These are phyloP conservation scores for Tyto alba DNA, from an alignment of 2,113 vertebrate species.

Conservation along the genomic window DNA sequence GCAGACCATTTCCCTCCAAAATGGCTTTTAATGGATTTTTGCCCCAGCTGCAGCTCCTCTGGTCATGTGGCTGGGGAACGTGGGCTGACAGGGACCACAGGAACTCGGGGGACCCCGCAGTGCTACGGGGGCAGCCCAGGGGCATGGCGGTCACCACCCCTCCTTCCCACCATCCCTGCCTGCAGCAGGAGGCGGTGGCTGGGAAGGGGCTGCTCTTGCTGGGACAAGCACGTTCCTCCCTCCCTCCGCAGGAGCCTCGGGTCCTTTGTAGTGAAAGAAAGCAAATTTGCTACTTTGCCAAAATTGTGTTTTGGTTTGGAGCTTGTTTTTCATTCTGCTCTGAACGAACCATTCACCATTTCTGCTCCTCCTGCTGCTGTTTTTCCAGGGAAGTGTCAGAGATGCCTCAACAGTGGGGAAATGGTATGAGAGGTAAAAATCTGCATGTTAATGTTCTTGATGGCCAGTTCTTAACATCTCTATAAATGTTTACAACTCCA, in stretches of 20 bases:
- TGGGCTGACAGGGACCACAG: not conserved
- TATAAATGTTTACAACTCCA: not conserved
- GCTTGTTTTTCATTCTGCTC: not conserved
- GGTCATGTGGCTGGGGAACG: not conserved
- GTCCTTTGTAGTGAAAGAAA: not conserved
- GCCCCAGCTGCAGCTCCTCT: not conserved
- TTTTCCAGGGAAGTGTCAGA: not conserved
- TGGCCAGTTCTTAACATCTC: not conserved
- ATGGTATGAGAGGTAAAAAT: not conserved
- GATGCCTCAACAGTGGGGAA: not conserved
- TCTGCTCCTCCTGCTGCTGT: not conserved
- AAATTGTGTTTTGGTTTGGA: not conserved
- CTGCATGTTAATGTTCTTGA: not conserved
- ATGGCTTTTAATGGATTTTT: not conserved
- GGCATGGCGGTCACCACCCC: rapidly evolving
- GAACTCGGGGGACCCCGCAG: not conserved
- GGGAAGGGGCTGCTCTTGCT: not conserved
- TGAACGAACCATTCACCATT: not conserved
- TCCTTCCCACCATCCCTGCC: not conserved
- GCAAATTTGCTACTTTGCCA: not conserved
- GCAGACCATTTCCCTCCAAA: not conserved
- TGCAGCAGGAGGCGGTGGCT: no score
- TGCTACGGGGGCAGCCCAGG: no score
- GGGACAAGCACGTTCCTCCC: not conserved
- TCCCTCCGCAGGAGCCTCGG: not conserved